These are phyloP conservation scores for Mastacembelus armatus DNA, from an alignment of 2,797 vertebrate genomes.

Conservation along the genomic window DNA sequence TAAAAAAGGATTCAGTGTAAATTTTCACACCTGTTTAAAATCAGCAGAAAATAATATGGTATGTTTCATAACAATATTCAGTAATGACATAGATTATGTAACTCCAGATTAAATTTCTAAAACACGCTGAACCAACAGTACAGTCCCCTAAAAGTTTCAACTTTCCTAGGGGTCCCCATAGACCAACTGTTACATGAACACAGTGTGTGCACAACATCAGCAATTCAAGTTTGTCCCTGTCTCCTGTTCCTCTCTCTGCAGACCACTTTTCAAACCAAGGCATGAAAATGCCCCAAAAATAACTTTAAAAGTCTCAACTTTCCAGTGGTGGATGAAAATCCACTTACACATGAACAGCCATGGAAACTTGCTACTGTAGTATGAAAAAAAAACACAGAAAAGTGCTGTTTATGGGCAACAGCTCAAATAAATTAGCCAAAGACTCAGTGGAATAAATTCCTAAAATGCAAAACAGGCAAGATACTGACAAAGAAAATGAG, in stretches of 20 bases:
- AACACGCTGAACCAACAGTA: background rate
- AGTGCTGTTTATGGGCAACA: constrained; percentile 29
- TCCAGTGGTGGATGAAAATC: background rate
- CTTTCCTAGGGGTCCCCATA: too few species aligned
- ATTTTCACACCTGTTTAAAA: too few species aligned
- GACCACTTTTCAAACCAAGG: too few species aligned
- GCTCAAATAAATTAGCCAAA: constrained; percentile 38
- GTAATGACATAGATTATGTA: background rate
- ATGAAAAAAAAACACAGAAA: constrained; percentile 18
- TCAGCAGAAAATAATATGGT: too few species aligned
- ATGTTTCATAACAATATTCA: background rate
- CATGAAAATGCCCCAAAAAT: too few species aligned
- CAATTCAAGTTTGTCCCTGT: too few species aligned
- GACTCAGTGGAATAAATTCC: constrained; percentile 51
- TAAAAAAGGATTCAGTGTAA: too few species aligned
- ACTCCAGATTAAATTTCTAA: background rate
- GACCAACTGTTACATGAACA: too few species aligned
- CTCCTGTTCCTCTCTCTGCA: too few species aligned
- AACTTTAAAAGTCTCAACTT: background rate
- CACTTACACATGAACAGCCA: background rate
- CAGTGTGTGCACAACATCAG: too few species aligned
- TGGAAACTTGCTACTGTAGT: background rate
- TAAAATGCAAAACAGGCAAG: constrained; percentile 66
- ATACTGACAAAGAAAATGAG: constrained; percentile 68
- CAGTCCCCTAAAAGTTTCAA: background rate